Evolutionary conservation across 2,797 vertebrate species (phyloP).

Genomic region (Ataeniobius toweri): DNA sequence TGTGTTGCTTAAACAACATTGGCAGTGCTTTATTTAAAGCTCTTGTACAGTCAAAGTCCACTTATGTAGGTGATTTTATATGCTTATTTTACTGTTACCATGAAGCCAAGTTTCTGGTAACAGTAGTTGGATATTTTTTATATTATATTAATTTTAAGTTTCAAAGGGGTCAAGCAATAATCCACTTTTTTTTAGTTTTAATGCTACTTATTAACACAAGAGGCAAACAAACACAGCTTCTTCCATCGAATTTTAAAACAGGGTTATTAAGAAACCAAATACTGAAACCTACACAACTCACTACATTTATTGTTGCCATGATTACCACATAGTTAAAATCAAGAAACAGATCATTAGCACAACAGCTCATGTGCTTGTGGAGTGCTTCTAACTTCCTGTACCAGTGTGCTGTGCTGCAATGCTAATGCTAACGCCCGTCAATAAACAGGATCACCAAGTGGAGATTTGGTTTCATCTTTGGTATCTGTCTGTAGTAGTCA

Average conservation of each 20-base stretch:
- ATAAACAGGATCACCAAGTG: not conserved
- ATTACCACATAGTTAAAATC: too few relatives aligned
- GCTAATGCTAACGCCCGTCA: not conserved
- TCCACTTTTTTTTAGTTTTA: too few relatives aligned
- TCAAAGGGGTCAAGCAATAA: not conserved
- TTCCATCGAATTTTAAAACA: too few relatives aligned
- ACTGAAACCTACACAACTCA: too few relatives aligned
- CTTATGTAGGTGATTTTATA: not conserved
- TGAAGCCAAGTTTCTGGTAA: not conserved
- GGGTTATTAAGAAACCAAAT: too few relatives aligned
- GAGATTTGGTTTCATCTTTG: not conserved
- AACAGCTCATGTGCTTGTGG: too few relatives aligned
- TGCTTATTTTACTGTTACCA: not conserved
- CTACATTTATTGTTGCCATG: too few relatives aligned
- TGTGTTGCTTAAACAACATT: not conserved
- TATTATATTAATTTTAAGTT: not conserved
- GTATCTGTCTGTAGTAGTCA: not conserved
- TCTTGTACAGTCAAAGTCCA: too few relatives aligned
- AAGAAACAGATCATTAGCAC: too few relatives aligned
- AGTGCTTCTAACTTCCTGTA: not conserved
- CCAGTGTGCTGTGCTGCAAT: too few relatives aligned
- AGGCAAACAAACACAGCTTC: too few relatives aligned
- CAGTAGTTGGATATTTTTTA: not conserved
- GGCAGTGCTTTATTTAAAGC: not conserved
- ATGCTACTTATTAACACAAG: too few relatives aligned